A percentile compares a stretch with the other conserved stretches of the same genome.
phyloP scores from a whole-genome alignment of 2,113 vertebrate genomes.

The Grallaria varia region DNA sequence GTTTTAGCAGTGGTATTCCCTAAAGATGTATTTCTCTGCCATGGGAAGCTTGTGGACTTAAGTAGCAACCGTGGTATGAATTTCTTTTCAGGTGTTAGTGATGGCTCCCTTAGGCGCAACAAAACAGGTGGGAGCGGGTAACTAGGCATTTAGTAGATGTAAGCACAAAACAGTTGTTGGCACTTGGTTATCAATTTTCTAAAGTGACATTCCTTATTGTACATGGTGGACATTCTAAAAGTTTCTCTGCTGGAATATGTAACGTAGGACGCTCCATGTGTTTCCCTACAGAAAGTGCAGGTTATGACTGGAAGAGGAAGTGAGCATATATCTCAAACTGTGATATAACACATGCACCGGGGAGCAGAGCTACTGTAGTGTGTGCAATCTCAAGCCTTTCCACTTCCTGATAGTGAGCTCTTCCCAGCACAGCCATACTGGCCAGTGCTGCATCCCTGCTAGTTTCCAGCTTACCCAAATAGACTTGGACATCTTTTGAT shows the following conservation, averaged over 20 bases:
- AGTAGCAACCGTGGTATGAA: background rate
- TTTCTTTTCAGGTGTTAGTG: background rate
- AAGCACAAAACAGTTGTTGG: background rate
- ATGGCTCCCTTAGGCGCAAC: background rate
- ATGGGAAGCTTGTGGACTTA: background rate
- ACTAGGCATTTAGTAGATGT: background rate
- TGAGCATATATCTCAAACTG: background rate
- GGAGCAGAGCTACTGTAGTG: background rate
- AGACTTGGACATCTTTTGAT: background rate
- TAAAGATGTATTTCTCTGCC: background rate
- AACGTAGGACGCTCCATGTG: background rate
- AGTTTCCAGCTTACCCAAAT: background rate
- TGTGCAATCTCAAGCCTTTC: background rate
- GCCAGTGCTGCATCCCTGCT: background rate
- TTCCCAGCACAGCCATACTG: background rate
- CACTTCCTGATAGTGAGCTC: background rate
- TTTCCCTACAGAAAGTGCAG: background rate
- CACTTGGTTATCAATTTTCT: background rate
- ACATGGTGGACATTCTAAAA: background rate
- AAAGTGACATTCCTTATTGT: background rate
- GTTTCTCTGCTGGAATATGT: background rate
- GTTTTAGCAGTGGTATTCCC: background rate
- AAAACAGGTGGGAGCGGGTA: background rate
- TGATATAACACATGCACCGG: background rate
- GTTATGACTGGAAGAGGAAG: background rate